Evolutionary conservation across 2,797 vertebrate genomes (phyloP), one percentile per base, ranked within the genome.

Genomic region (Synaphobranchus kaupii): DNA sequence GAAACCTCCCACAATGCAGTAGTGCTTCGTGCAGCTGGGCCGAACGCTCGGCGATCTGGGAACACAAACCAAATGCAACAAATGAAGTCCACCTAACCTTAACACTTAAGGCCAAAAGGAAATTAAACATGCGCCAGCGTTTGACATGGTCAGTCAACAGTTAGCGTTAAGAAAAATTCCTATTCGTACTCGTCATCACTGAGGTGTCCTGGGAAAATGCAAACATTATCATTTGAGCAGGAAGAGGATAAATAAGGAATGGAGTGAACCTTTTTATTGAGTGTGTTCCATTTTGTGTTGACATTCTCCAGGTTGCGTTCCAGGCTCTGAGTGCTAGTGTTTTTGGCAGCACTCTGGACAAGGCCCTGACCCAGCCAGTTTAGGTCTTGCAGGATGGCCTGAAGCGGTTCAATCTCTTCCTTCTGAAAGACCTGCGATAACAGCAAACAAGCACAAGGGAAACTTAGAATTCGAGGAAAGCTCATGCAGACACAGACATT

Each of bases 21-120:
- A 99, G 94, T n/a, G 98, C 98, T 95, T 99, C 98, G 52, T 99
- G 99, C 87, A 99, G 94, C 87, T 99, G 97, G 0, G 97, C 97
- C 15, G 98, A 98, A 85, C 99, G 96, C 90, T 99, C 98, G n/a
- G 98, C 97, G 89, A 99, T 97, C 99, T 99, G 91, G 54, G 85
- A n/a, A 86, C 8, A 83, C 44, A 73, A 47, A 4, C 25, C 86
- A 20, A 31, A 48, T 52, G 91, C 60, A 83, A 89, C 31, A 90
- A 81, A 56, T 83, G 39, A 39, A 39, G 4, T 17, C 9, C 31
- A 44, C 39, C 68, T 22, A 50, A n/a, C 25, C 81, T 56, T 83
- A 50, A 56, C 50, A 54, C 25, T 28, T 54, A 3, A 83, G 12
- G 22, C 22, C 25, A 12, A 56, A 17, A 31, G 12, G 1, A 54